Percentiles rank a stretch among this genome's conserved stretches.
phyloP scores from a whole-genome alignment of 2,113 vertebrate genomes.

The Ptilonorhynchus violaceus region DNA sequence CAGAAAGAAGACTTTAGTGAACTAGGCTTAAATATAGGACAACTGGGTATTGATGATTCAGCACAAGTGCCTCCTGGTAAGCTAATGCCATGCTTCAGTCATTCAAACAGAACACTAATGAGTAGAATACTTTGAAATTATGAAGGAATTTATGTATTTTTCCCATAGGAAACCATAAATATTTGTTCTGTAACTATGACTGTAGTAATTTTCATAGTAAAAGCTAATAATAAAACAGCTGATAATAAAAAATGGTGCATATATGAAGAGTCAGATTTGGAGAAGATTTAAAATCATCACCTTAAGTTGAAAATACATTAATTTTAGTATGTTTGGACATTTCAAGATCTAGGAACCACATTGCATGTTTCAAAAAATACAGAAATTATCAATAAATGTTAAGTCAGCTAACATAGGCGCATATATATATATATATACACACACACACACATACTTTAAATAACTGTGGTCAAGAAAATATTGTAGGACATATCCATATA shows the following conservation, averaged over 20 bases:
- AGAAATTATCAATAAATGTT: neutral
- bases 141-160: neutral
- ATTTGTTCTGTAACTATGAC: neutral
- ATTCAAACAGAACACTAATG: neutral
- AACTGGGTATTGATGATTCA: conserved; percentile 93
- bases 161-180: neutral
- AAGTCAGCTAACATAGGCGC: neutral
- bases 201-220: neutral
- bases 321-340: neutral
- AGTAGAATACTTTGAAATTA: neutral
- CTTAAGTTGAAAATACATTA: neutral
- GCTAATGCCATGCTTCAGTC: conserved; percentile 8
- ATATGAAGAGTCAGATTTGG: neutral
- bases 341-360: neutral
- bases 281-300: neutral
- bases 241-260: neutral
- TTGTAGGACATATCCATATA: neutral
- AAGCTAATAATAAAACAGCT: neutral
- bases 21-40: conserved; percentile 83
- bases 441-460: neutral
- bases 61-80: conserved; percentile 89
- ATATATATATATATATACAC: too few species aligned
- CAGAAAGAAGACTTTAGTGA: conserved; percentile 89
- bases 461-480: neutral
- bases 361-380: neutral